Evolutionary conservation across 2,113 vertebrate genomes (phyloP).

Genomic region (Chitala chitala): DNA sequence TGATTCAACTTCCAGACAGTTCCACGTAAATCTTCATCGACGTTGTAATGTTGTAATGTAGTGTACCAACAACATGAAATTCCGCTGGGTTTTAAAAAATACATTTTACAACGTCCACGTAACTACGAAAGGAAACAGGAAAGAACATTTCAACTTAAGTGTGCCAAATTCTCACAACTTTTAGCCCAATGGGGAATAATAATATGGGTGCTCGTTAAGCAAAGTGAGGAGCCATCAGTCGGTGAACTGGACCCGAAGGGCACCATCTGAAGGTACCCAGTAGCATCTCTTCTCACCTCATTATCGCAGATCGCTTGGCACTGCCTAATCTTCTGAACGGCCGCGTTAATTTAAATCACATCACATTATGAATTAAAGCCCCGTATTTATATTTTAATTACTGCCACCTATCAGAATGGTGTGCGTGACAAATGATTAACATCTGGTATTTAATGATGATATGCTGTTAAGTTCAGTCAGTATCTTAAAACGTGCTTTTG

Average conservation of each 20-base stretch:
- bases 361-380: slow-evolving; percentile 1
- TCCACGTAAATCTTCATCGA: too few relatives aligned
- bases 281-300: not conserved
- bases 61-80: too few relatives aligned
- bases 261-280: not conserved
- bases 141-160: too few relatives aligned
- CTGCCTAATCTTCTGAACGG: not conserved
- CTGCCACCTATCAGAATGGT: slow-evolving; percentile 1
- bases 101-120: too few relatives aligned
- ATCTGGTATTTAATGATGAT: not conserved
- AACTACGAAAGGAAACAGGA: too few relatives aligned
- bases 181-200: too few relatives aligned
- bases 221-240: not conserved
- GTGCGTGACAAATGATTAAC: not conserved
- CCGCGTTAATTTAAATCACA: slow-evolving; percentile 2
- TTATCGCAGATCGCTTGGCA: slow-evolving; percentile 7
- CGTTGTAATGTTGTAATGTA: too few relatives aligned
- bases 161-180: too few relatives aligned
- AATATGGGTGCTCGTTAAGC: not conserved
- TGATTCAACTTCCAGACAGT: too few relatives aligned
- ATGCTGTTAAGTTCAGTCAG: not conserved
- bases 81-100: too few relatives aligned
- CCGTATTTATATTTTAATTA: slow-evolving; percentile 7
- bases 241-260: too few relatives aligned
- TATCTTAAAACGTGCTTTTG: too few relatives aligned